Percentiles rank a stretch among this genome's conserved stretches.
Conservation (phyloP, 2,113 vertebrate genomes). For the Opisthocomus hoazin region DNA sequence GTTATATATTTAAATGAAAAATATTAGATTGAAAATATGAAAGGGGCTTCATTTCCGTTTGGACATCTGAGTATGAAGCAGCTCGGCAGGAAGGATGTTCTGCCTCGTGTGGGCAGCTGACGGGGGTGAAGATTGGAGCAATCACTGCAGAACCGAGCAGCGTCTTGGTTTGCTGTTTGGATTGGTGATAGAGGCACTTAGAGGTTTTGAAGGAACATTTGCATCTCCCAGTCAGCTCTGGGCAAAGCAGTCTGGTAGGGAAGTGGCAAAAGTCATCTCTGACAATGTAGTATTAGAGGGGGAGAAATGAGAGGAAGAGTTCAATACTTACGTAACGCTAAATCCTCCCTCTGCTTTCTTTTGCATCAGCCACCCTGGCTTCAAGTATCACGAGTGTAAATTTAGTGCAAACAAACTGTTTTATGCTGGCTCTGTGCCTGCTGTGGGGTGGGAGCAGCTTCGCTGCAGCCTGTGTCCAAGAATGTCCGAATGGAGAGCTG, state of each 20-base stretch:
- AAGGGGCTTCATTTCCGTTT: not conserved
- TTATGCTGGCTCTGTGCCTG: not conserved
- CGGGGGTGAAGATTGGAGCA: not conserved
- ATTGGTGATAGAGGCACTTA: not conserved
- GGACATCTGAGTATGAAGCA: not conserved
- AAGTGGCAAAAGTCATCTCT: not conserved
- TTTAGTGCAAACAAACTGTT: not conserved
- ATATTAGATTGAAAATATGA: not conserved
- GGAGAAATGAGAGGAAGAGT: not conserved
- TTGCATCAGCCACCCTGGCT: too few relatives aligned
- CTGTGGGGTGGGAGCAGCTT: not conserved
- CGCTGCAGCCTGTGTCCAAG: not conserved
- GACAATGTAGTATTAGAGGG: not conserved
- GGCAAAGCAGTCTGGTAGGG: not conserved
- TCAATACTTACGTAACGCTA: rapidly evolving
- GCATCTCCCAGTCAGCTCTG: not conserved
- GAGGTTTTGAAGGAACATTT: not conserved
- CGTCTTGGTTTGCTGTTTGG: not conserved
- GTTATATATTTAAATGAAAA: not conserved
- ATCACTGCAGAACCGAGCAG: not conserved
- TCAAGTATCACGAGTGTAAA: not conserved
- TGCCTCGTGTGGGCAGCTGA: not conserved
- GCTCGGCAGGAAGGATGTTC: not conserved
- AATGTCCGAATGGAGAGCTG: not conserved
- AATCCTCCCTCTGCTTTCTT: not conserved